Base-by-base conservation (phyloP, 2,888 invertebrate genomes). In the Caenorhabditis virilis region DNA sequence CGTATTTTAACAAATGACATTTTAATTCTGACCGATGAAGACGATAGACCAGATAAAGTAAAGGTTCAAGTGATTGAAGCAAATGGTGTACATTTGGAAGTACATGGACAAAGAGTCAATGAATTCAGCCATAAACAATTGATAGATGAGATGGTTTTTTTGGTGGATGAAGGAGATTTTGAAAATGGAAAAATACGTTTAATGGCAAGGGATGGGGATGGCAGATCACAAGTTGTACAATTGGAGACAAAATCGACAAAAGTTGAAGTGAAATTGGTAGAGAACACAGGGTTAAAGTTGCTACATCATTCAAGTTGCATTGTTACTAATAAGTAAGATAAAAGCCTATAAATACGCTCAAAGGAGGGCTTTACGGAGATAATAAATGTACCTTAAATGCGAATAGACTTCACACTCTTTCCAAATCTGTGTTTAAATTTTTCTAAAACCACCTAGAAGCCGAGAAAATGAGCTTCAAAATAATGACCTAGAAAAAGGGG, bases 231-330 rank as follows among this genome's bases (percentile, higher is more conserved):
- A 27, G 69, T 72, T 2, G 47, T 57, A 7, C 59, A 58, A 11
- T 42, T 80, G n/a, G 61, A 74, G 20, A 67, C 78, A 16, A 57
- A 63, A 4, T 61, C 72, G 25, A 73, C 74, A 3, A 68, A 74
- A 15, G 66, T 79, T 5, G 72, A 74, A 18, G 70, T 79, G 18
- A 69, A 68, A 9, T 50, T 79, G 35, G 62, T 89, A 3, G 89
- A 89, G 82, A 92, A 91, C 83, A 91, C 91, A 0, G 91, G 91
- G 0, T 67, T 87, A 1, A 78, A 79, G 11, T 72, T 87, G 20
- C 69, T 81, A 1, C 83, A 84, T 55, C 83, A 84, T 23, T 90
- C 92, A 0, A 89, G 53, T 30, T 46, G 53, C 5, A 39, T 67
- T 13, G 66, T 75, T 38, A 60, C 63, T 13, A n/a, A n/a, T n/a